These are phyloP conservation scores for Hyposoter didymator DNA, from an alignment of 2,888 invertebrate species.

Conservation along the genomic window DNA sequence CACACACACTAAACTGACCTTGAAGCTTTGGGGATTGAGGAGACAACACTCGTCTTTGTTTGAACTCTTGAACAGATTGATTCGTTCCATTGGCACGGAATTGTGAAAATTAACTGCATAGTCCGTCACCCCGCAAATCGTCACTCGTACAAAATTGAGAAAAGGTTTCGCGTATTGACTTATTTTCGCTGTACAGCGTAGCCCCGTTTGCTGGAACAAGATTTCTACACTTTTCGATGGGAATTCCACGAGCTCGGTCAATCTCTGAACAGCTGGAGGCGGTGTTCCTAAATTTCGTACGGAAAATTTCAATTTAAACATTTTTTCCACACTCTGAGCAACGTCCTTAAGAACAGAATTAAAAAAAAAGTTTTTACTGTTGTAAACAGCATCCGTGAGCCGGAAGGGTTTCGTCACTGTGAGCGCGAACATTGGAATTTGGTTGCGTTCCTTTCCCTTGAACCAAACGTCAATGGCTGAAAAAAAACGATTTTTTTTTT, in stretches of 20 bases:
- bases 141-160: constrained; percentile 74
- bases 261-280: constrained; percentile 65
- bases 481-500: constrained; percentile 51
- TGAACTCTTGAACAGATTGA: constrained; percentile 74
- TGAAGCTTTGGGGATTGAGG: constrained; percentile 76
- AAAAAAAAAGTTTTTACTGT: constrained; percentile 20
- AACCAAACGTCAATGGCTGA: constrained; percentile 78
- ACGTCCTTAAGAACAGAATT: no score
- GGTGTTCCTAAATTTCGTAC: constrained; percentile 63
- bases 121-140: constrained; percentile 67
- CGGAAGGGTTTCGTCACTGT: constrained; percentile 78
- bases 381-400: constrained; percentile 74
- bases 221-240: constrained; percentile 69
- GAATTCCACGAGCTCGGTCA: constrained; percentile 72
- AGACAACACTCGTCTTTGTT: constrained; percentile 75
- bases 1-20: constrained; percentile 44
- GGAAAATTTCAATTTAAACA: not conserved
- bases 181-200: constrained; percentile 71
- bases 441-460: constrained; percentile 77
- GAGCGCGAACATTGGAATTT: constrained; percentile 80
- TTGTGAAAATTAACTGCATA: constrained; percentile 75
- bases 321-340: not conserved
- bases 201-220: constrained; percentile 71
- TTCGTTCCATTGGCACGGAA: constrained; percentile 71
- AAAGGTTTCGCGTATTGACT: constrained; percentile 74